Percentiles rank a stretch among this genome's conserved stretches.
Evolutionary conservation across 2,888 invertebrate species (phyloP).

Genomic region (Helleia helle): DNA sequence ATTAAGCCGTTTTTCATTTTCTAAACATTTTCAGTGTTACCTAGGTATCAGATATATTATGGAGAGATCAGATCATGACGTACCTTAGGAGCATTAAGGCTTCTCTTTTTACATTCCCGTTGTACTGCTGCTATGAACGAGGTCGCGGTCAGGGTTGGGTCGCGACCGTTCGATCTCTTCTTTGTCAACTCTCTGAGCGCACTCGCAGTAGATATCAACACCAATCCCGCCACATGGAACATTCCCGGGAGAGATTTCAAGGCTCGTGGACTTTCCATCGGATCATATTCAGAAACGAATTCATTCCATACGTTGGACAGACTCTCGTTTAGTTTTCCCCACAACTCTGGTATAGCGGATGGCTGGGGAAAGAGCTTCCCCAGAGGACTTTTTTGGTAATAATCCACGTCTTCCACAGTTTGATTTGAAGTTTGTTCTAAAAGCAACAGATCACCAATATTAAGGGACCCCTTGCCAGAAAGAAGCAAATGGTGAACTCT

Average conservation of each 20-base stretch:
- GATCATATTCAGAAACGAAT: constrained; percentile 84
- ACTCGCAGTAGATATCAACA: constrained; percentile 77
- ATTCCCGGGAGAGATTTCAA: constrained; percentile 74
- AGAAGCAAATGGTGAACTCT: constrained; percentile 85
- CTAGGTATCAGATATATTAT: too few relatives aligned
- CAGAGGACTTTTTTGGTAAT: constrained; percentile 55
- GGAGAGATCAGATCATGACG: too few relatives aligned
- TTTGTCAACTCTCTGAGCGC: constrained; percentile 76
- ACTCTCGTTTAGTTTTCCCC: constrained; percentile 78
- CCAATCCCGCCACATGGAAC: constrained; percentile 76
- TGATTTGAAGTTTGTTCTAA: constrained; percentile 62
- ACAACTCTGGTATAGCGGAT: constrained; percentile 77
- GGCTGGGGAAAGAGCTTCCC: constrained; percentile 74
- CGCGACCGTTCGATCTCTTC: constrained; percentile 45
- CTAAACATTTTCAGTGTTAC: too few relatives aligned
- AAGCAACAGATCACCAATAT: constrained; percentile 83
- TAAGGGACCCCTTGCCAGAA: constrained; percentile 79
- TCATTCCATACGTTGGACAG: constrained; percentile 86
- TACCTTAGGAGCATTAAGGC: constrained; percentile 56
- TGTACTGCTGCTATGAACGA: constrained; percentile 54
- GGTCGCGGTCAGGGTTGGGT: constrained; percentile 52
- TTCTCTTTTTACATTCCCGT: constrained; percentile 51
- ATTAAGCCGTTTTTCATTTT: too few relatives aligned
- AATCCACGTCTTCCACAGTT: constrained; percentile 34
- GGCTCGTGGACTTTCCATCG: constrained; percentile 80